These are phyloP conservation scores for Nyctereutes procyonoides DNA, from an alignment of 2,113 vertebrate genomes.

Conservation along the genomic window DNA sequence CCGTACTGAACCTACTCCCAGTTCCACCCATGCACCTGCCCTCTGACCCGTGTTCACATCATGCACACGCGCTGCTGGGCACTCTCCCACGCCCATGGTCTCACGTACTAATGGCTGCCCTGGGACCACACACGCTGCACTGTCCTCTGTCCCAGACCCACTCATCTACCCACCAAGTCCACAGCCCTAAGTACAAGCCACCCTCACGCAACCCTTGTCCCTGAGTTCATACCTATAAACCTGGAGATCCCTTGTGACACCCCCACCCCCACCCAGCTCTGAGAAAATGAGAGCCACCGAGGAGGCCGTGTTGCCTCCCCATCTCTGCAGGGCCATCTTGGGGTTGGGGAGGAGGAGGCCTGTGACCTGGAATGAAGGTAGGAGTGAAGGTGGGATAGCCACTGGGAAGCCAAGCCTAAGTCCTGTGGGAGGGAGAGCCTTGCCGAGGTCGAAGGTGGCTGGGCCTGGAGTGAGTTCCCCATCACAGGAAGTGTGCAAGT, in stretches of 20 bases:
- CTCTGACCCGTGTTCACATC: rapidly evolving
- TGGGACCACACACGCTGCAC: not conserved
- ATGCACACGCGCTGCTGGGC: too few relatives aligned
- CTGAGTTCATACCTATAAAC: rapidly evolving
- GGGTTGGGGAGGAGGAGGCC: not conserved
- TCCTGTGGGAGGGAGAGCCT: not conserved
- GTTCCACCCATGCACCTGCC: not conserved
- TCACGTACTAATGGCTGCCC: not conserved
- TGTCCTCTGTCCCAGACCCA: too few relatives aligned
- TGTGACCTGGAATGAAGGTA: not conserved
- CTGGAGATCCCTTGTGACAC: not conserved
- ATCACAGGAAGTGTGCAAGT: not conserved
- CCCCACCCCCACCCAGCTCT: not conserved
- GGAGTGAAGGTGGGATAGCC: not conserved
- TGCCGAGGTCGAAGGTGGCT: not conserved
- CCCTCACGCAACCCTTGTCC: rapidly evolving
- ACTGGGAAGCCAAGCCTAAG: not conserved
- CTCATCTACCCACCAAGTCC: rapidly evolving
- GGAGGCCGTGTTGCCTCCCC: not conserved
- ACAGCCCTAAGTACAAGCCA: not conserved
- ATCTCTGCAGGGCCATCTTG: not conserved
- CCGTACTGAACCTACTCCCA: not conserved
- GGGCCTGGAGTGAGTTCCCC: not conserved
- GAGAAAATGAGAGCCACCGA: not conserved
- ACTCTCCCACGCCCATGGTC: rapidly evolving